These are phyloP conservation scores for Mercenaria mercenaria DNA, from an alignment of 1,140 invertebrate species.

Conservation along the genomic window DNA sequence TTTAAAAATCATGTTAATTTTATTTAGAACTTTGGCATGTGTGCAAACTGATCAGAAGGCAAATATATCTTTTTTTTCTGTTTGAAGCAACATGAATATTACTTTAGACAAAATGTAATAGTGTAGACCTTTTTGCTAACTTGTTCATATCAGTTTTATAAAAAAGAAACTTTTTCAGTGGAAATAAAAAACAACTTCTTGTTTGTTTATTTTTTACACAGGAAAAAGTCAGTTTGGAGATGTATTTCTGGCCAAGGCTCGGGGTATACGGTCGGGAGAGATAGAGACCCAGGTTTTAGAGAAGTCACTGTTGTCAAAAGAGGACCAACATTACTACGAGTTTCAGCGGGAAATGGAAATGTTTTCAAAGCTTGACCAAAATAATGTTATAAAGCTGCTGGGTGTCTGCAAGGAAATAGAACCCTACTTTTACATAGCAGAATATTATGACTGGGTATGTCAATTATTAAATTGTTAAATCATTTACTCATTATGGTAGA, in stretches of 20 bases:
- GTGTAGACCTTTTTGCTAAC: too few species aligned
- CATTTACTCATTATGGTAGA: too few species aligned
- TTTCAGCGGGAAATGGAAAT: constrained; percentile 95
- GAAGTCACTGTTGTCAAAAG: constrained; percentile 91
- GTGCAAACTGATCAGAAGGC: too few species aligned
- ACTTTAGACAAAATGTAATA: too few species aligned
- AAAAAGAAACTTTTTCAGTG: too few species aligned
- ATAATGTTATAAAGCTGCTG: constrained; percentile 92
- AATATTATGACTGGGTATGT: constrained; percentile 96
- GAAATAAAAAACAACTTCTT: too few species aligned
- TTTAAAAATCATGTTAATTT: too few species aligned
- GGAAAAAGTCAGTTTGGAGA: constrained; percentile 97
- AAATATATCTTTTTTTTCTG: too few species aligned
- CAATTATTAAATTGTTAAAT: background rate
- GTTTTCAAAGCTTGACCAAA: constrained; percentile 92
- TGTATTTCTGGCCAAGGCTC: constrained; percentile 92
- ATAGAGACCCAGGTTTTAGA: constrained; percentile 89
- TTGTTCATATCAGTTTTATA: too few species aligned
- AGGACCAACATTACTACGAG: constrained; percentile 92
- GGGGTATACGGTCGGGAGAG: constrained; percentile 84
- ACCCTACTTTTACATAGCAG: constrained; percentile 95
- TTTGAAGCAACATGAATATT: too few species aligned
- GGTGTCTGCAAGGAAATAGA: constrained; percentile 94
- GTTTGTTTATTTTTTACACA: too few species aligned
- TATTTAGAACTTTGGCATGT: too few species aligned